Evolutionary conservation across 2,113 vertebrate species (phyloP), one percentile per base, ranked within the genome.

Genomic region (Ariopsis seemanni): DNA sequence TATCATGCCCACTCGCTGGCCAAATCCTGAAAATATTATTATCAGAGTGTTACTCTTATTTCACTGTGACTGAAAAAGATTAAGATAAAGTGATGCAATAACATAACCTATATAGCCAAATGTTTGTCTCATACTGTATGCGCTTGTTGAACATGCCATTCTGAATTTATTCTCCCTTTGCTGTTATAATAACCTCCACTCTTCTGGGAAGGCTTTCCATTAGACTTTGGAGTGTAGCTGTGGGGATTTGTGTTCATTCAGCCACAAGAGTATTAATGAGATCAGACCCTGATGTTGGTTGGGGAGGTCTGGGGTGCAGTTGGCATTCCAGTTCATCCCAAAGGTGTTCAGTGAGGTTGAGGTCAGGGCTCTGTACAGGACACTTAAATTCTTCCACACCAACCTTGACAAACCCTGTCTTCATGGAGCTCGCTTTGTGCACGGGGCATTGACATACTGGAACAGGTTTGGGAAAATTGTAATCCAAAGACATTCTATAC

Each of bases 71-170:
- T 52, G n/a, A 79, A 42, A 57, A 27, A 77, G 34, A 89, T 89
- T 52, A 58, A 69, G 52, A 69, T 88, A 81, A 74, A 62, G 58
- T 77, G 30, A 82, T 77, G 34, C 65, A 88, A 82, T 75, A 22
- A 22, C 30, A 18, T 30, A 14, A 69, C 25, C 30, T 30, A 42
- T 34, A 34, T 48, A 1, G 7, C 7, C 34, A 72, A 20, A 72
- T 8, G 34, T 34, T 72, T 50, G 18, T 52, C 20, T 9, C 7
- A 25, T 30, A 58, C 57, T 14, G n/a, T 27, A 71, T 77, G 74
- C 53, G 18, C 22, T 52, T 53, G 20, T 25, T 77, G 50, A 25
- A 52, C 20, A 77, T 77, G 5, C 0, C 10, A n/a, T 12, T 77
- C 12, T 11, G 25, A 22, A 77, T 52, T 52, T 25, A 52, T 5